These are phyloP conservation scores for Nipponacmea schrenckii DNA, from an alignment of 2,888 invertebrate species.

Conservation along the genomic window DNA sequence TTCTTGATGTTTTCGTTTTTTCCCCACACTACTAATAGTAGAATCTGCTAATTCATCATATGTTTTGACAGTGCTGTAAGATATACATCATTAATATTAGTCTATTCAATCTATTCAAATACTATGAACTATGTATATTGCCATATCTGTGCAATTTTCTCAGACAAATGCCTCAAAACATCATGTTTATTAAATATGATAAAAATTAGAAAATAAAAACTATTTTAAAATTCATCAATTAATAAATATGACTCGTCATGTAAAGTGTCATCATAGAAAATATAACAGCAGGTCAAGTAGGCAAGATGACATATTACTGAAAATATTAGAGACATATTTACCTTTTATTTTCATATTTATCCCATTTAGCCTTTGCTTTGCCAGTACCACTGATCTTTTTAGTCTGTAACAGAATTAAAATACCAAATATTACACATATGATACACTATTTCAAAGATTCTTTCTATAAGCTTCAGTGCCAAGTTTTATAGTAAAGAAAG, in stretches of 20 bases:
- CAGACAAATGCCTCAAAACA: constrained; percentile 8
- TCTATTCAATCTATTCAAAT: too few species aligned
- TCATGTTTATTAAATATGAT: constrained; percentile 1
- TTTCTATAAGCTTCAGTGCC: not conserved
- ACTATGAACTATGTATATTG: not conserved
- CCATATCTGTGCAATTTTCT: not conserved
- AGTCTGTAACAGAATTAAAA: constrained; percentile 64
- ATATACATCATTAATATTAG: constrained; percentile 10
- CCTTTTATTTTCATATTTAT: constrained; percentile 90
- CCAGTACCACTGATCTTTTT: constrained; percentile 87
- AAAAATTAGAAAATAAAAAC: not conserved
- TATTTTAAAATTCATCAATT: constrained; percentile 13
- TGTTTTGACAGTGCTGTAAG: constrained; percentile 80
- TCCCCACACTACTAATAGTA: constrained; percentile 75
- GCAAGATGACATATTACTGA: not conserved
- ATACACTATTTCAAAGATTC: not conserved
- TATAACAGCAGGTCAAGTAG: not conserved
- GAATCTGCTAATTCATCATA: constrained; percentile 85
- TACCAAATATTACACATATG: too few species aligned
- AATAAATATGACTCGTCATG: constrained; percentile 4
- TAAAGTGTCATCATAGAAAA: not conserved
- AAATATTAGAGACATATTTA: constrained; percentile 42
- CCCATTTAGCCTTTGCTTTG: constrained; percentile 86
- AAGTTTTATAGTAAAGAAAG: too few species aligned
- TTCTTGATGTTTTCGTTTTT: constrained; percentile 57